These are phyloP conservation scores for Nebria brevicollis DNA, from an alignment of 2,888 invertebrate species.

Conservation along the genomic window DNA sequence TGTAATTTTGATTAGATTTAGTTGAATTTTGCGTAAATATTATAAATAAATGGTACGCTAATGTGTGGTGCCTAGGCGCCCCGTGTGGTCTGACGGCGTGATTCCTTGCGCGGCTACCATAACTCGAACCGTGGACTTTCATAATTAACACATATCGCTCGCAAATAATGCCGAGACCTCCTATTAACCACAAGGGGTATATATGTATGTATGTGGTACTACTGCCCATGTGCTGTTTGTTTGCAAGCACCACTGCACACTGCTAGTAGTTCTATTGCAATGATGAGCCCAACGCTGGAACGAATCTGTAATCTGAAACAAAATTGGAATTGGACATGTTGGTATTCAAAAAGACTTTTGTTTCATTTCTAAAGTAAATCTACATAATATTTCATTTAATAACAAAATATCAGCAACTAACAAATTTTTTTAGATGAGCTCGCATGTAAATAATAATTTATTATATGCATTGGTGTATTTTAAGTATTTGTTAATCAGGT, in stretches of 20 bases:
- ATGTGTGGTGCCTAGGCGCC: slow-evolving; percentile 24
- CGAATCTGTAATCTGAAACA: slow-evolving; percentile 5
- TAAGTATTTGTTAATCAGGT: neutral
- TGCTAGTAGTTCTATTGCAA: neutral
- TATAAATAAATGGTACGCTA: neutral
- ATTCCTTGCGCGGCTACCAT: slow-evolving; percentile 27
- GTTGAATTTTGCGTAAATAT: neutral
- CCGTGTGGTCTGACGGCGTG: slow-evolving; percentile 30
- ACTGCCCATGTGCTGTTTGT: neutral
- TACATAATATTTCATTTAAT: too few relatives aligned
- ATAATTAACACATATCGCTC: slow-evolving; percentile 41
- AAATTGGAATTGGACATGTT: neutral
- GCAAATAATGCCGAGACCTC: slow-evolving; percentile 29
- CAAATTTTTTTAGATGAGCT: too few relatives aligned
- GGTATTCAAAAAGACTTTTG: neutral
- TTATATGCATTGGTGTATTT: neutral
- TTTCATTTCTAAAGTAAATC: neutral
- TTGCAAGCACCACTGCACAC: neutral
- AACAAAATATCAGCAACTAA: too few relatives aligned
- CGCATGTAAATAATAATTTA: too few relatives aligned
- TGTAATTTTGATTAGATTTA: too few relatives aligned
- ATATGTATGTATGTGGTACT: neutral
- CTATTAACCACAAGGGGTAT: slow-evolving; percentile 17
- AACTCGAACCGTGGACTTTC: slow-evolving; percentile 29
- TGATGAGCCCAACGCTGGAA: neutral